A percentile compares a stretch with the other conserved stretches of the same genome.
Evolutionary conservation across 2,888 invertebrate species (phyloP).

Genomic region (Polydrusus pterygomalis): DNA sequence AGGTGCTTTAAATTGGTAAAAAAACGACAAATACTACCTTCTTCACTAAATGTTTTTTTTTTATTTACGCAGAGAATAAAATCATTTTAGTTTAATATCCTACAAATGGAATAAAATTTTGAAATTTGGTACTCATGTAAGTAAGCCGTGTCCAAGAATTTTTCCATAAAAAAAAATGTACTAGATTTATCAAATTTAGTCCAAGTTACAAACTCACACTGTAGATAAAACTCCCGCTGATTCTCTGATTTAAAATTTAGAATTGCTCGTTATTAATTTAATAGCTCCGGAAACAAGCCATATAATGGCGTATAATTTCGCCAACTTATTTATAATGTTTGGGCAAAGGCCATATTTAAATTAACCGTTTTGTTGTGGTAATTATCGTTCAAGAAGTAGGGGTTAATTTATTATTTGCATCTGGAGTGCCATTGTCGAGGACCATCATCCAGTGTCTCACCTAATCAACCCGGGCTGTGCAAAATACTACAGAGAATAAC

Average conservation of each 20-base stretch:
- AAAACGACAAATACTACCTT: too few species aligned
- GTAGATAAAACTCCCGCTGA: slow-evolving; percentile 23
- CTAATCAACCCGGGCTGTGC: slow-evolving; percentile 57
- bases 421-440: slow-evolving; percentile 56
- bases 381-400: slow-evolving; percentile 49
- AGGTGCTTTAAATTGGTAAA: too few species aligned
- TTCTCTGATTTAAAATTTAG: slow-evolving; percentile 18
- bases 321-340: slow-evolving; percentile 32
- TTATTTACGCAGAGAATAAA: too few species aligned
- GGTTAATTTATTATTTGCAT: slow-evolving; percentile 57
- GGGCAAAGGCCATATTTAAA: slow-evolving; percentile 37
- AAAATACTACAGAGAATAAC: slow-evolving; percentile 56
- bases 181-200: too few species aligned
- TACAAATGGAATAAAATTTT: too few species aligned
- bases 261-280: slow-evolving; percentile 31
- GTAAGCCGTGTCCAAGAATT: too few species aligned
- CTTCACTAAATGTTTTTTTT: too few species aligned
- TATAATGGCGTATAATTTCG: slow-evolving; percentile 23
- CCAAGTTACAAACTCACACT: too few species aligned
- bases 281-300: slow-evolving; percentile 10
- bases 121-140: too few species aligned
- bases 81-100: too few species aligned
- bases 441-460: slow-evolving; percentile 59
- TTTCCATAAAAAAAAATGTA: too few species aligned
- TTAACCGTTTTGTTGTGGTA: slow-evolving; percentile 49